Evolutionary conservation across 1,140 invertebrate species (phyloP), one percentile per base, ranked within the genome.

Genomic region (Sitobion miscanthi): DNA sequence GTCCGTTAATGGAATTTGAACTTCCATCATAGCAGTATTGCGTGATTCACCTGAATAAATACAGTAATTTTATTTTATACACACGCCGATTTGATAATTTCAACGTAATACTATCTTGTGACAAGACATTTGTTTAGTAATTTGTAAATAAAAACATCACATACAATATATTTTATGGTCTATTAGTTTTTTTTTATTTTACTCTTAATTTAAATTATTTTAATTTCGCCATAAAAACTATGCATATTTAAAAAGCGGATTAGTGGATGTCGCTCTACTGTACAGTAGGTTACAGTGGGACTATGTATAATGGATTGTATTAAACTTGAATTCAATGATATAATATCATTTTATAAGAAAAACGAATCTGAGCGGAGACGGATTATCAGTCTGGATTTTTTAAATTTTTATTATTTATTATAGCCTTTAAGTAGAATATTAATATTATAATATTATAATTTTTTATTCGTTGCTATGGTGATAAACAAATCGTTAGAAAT

Each of bases 1-100:
- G 11, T 95, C 95, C 4, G 97, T 96, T 0, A 98, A 96, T 0
- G 97, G 97, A 17, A 98, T 94, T 94, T 97, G 97, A 30, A 97
- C 95, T 94, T 97, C 96, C 94, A 97, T 96, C 2, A 98, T 95
- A 14, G 95, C 95, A 0, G 95, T 95, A 49, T 97, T 96, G 2
- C 96, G 95, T 30, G 96, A 96, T 35, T 97, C 97, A 93, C 96
- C 97, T 97, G 85, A 38, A 83, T 49, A 94, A 94, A 95, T 94
- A 94, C 94, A 23, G 14, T 62, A 91, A n/a, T 57, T n/a, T 38
- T 14, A 42, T 69, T 69, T 30, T 30, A 69, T 30, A 69, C 25
- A 4, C 25, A 69, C 11, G 14, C 62, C 25, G 9, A 30, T 69
- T 30, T 69, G 3, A n/a, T n/a, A n/a, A 14, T 69, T 69, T 7